These are phyloP conservation scores for Ochropleura leucogaster DNA, from an alignment of 2,888 invertebrate species.

Conservation along the genomic window DNA sequence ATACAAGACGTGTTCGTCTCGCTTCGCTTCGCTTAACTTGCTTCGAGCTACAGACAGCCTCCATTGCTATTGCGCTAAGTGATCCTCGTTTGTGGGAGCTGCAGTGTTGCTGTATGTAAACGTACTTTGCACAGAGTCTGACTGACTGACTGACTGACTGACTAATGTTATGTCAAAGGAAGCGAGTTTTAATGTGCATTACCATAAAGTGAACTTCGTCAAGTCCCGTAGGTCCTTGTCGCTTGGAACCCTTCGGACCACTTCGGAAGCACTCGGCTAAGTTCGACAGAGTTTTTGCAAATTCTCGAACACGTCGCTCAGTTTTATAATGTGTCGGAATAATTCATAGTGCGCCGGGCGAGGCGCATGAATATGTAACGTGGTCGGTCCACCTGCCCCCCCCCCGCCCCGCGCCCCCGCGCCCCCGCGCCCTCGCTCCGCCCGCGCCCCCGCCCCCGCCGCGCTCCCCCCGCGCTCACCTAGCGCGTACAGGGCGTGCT, in stretches of 20 bases:
- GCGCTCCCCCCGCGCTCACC: conserved; percentile 6
- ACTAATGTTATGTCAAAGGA: conserved; percentile 24
- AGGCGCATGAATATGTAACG: conserved; percentile 70
- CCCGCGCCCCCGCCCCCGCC: neutral
- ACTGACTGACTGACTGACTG: neutral
- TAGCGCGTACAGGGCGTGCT: conserved; percentile 43
- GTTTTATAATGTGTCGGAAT: conserved; percentile 74
- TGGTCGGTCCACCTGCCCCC: conserved; percentile 57
- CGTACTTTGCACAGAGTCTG: neutral
- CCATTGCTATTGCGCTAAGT: neutral
- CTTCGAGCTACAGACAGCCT: neutral
- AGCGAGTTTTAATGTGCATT: conserved; percentile 42
- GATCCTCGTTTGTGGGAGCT: neutral
- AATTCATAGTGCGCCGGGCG: conserved; percentile 72
- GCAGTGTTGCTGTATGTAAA: too few species aligned
- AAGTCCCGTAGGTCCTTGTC: conserved; percentile 10
- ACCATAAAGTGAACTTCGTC: conserved; percentile 39
- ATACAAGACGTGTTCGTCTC: conserved; percentile 20
- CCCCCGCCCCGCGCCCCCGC: neutral
- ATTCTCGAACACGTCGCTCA: conserved; percentile 65
- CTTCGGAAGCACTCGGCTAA: conserved; percentile 42
- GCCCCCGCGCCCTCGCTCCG: neutral
- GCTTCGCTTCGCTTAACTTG: too few species aligned
- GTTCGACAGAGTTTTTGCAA: conserved; percentile 56
- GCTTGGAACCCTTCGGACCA: conserved; percentile 11